Conservation (phyloP, 1,140 invertebrate genomes). For the Oscheius sp. region DNA sequence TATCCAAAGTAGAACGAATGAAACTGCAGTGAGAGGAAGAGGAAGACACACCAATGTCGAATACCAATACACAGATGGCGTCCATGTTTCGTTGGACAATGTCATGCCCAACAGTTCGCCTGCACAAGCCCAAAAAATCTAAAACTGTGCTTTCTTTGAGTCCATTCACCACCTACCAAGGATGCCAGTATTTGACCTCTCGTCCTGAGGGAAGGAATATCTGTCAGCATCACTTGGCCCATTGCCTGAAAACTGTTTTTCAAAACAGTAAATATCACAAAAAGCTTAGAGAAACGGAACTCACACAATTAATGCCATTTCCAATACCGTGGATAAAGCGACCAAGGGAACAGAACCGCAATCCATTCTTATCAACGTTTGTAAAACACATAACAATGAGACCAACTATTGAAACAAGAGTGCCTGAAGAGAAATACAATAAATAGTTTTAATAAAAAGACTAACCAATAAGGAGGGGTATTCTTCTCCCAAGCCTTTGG, state of each 20-base stretch:
- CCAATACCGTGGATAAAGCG: too few species aligned
- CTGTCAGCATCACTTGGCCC: constrained; percentile 23
- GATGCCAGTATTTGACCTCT: constrained; percentile 26
- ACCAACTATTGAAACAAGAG: too few species aligned
- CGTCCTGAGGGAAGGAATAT: constrained; percentile 14
- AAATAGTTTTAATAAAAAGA: not conserved
- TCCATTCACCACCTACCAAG: constrained; percentile 8
- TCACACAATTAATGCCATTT: too few species aligned
- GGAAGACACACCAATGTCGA: not conserved
- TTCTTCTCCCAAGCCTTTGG: constrained; percentile 17
- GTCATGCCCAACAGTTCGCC: constrained; percentile 26
- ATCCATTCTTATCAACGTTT: too few species aligned
- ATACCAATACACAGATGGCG: not conserved
- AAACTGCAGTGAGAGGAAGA: too few species aligned
- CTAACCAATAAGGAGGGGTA: constrained; percentile 17
- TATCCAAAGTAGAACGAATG: too few species aligned
- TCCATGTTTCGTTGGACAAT: constrained; percentile 1
- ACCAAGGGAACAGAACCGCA: constrained; percentile 17
- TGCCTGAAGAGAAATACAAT: too few species aligned
- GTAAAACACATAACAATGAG: too few species aligned
- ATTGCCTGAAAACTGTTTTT: constrained; percentile 21
- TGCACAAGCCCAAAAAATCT: constrained; percentile 33
- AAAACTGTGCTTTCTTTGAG: not conserved
- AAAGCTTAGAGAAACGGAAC: too few species aligned
- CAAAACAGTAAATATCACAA: too few species aligned